These are phyloP conservation scores for Siniperca undulata DNA, from an alignment of 2,797 vertebrate genomes.

Conservation along the genomic window DNA sequence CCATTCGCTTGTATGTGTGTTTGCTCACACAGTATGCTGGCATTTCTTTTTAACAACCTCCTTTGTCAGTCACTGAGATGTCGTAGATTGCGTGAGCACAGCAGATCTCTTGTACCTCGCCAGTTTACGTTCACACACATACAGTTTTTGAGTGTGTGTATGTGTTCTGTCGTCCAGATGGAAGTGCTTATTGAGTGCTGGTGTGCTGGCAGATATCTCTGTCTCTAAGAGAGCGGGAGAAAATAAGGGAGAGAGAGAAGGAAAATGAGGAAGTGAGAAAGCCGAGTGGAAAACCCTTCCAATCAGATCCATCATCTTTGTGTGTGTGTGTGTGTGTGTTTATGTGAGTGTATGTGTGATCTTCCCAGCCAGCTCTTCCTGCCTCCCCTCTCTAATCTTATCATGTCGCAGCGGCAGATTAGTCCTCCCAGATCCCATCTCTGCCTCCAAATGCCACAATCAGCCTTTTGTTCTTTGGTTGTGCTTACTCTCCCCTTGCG, in stretches of 20 bases:
- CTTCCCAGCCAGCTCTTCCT: constrained; percentile 79
- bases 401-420: constrained; percentile 85
- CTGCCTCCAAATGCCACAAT: constrained; percentile 82
- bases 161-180: constrained; percentile 80
- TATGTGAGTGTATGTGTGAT: constrained; percentile 66
- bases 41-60: constrained; percentile 78
- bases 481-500: constrained; percentile 63
- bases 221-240: constrained; percentile 67
- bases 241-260: constrained; percentile 55
- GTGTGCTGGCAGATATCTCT: constrained; percentile 80
- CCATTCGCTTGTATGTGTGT: constrained; percentile 53
- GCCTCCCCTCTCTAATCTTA: constrained; percentile 84
- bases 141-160: constrained; percentile 31
- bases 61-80: constrained; percentile 80
- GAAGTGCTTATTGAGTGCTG: constrained; percentile 82
- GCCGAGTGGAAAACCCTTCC: constrained; percentile 80
- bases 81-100: constrained; percentile 75
- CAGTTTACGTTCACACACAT: constrained; percentile 54
- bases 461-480: constrained; percentile 79
- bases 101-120: constrained; percentile 75
- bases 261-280: constrained; percentile 66
- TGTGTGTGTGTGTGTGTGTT: constrained; percentile 44
- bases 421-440: constrained; percentile 83
- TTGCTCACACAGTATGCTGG: constrained; percentile 70
- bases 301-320: constrained; percentile 81